Evolutionary conservation across 2,797 vertebrate species (phyloP).

Genomic region (Phoebastria nigripes): DNA sequence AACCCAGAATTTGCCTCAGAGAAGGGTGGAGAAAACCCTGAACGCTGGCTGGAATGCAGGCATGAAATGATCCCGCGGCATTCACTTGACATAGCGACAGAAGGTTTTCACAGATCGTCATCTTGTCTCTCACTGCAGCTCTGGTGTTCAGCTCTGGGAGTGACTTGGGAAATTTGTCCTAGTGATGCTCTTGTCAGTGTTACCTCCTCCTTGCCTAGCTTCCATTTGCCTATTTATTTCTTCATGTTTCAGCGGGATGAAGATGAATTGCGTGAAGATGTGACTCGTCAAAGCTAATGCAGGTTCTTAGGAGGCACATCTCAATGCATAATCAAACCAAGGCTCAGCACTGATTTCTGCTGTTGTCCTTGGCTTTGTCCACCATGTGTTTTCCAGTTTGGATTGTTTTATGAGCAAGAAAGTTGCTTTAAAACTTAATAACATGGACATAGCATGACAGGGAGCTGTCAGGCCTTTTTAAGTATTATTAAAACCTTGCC

Average conservation of each 20-base stretch:
- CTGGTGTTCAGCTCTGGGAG: constrained; percentile 2
- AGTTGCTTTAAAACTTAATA: constrained; percentile 20
- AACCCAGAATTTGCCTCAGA: background rate
- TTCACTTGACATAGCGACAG: background rate
- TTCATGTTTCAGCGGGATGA: background rate
- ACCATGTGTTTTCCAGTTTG: background rate
- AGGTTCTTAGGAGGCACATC: background rate
- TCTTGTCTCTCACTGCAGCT: constrained; percentile 44
- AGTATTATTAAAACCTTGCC: constrained; percentile 36
- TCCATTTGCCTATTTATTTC: background rate
- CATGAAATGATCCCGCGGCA: constrained; percentile 21
- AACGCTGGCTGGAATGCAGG: background rate
- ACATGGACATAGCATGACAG: constrained; percentile 30
- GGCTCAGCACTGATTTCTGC: background rate
- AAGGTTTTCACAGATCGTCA: constrained; percentile 38
- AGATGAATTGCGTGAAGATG: background rate
- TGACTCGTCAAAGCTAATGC: background rate
- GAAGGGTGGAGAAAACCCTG: background rate
- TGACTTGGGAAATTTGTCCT: constrained; percentile 35
- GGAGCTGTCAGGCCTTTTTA: constrained; percentile 48
- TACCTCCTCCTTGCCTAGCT: background rate
- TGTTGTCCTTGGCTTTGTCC: constrained; percentile 48
- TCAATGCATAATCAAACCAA: background rate
- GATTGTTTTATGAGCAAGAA: background rate
- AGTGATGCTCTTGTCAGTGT: background rate